Conservation (phyloP, 2,888 invertebrate genomes). For the Hypsopygia costalis region DNA sequence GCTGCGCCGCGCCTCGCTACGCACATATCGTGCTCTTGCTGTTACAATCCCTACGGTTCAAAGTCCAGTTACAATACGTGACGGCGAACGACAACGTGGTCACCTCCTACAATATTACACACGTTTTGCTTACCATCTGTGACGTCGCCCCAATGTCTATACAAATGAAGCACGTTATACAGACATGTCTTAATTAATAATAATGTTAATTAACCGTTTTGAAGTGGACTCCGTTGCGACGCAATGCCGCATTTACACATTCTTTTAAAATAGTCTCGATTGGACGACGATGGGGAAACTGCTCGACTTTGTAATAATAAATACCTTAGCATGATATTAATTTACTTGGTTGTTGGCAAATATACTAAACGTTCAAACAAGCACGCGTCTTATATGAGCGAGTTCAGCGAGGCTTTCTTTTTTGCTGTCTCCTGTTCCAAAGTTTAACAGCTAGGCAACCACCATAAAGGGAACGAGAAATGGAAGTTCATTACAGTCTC, state of each 20-base stretch:
- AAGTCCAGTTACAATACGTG: constrained; percentile 13
- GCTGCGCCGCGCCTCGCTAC: constrained; percentile 2
- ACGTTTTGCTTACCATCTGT: not conserved
- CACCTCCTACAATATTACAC: not conserved
- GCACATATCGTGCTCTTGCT: constrained; percentile 8
- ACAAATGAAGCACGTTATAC: not conserved
- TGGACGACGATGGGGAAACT: not conserved
- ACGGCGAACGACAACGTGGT: not conserved
- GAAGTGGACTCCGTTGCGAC: not conserved
- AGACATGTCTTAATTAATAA: not conserved
- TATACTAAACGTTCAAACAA: too few relatives aligned
- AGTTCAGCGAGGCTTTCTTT: too few relatives aligned
- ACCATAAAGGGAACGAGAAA: too few relatives aligned
- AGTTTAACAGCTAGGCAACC: too few relatives aligned
- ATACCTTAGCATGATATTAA: too few relatives aligned
- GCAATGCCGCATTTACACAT: not conserved
- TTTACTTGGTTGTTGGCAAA: too few relatives aligned
- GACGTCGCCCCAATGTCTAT: too few relatives aligned
- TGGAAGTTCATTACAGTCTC: too few relatives aligned
- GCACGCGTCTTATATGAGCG: too few relatives aligned
- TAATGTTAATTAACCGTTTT: not conserved
- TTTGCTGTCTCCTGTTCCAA: too few relatives aligned
- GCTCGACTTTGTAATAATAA: not conserved
- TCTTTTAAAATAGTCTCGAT: not conserved
- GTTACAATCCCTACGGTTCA: constrained; percentile 3